Base-by-base conservation (phyloP, 2,113 vertebrate species). In the Neodon shergylaensis region DNA sequence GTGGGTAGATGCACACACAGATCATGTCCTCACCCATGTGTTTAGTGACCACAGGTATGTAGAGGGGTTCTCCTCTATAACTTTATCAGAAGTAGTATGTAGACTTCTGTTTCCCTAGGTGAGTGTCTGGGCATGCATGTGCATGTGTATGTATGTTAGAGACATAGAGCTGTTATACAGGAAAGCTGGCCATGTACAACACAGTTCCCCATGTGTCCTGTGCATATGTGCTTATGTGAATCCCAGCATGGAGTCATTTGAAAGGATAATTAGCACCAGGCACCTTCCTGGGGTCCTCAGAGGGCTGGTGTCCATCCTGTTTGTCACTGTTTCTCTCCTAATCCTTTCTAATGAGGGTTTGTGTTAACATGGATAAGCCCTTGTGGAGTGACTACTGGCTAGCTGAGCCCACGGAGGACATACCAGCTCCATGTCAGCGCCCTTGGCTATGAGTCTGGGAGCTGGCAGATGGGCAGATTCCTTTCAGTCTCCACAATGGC, bases 281-380 rank as follows among this genome's bases (percentile, higher is more conserved):
- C 89, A 95, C 97, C 98, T 99, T 98, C 98, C 98, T 97, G 97
- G 88, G 95, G 93, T 99, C 99, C 99, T 99, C 96, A 65, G 99
- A 99, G 99, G 99, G 98, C 98, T 98, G 98, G 98, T 98, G 99
- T 99, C 99, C 99, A 98, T 99, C 98, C 99, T 99, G 99, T 99
- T 99, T 98, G 99, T 98, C 99, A 99, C 99, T 98, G 99, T 99
- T 99, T 99, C 98, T 98, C 96, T 96, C 98, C 98, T 99, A 99
- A 99, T 99, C 99, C 99, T 98, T 98, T 98, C 99, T 99, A 99
- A 99, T 99, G 99, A 99, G 99, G 99, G 99, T 99, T 99, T 99
- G 99, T 99, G 99, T 99, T 99, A 99, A 99, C 99, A 99, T 97
- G 98, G 98, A 98, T 99, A 99, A 99, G 99, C 99, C 98, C 98